These are phyloP conservation scores for Cryptus armator DNA, from an alignment of 2,888 invertebrate species.

Conservation along the genomic window DNA sequence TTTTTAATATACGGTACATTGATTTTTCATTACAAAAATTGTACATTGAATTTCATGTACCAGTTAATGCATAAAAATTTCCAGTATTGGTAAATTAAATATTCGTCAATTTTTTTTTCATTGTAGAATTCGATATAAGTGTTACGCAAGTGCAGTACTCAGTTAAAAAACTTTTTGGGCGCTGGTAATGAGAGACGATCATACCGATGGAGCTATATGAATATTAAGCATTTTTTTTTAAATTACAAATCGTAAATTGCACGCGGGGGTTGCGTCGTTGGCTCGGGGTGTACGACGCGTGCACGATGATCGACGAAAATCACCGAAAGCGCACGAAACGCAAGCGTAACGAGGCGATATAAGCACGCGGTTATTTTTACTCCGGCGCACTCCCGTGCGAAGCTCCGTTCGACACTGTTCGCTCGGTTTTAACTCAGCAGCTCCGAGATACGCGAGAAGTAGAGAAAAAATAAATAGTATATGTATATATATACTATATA, in stretches of 20 bases:
- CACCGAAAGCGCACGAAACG: slow-evolving; percentile 9
- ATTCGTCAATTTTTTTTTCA: too few species aligned
- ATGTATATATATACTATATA: slow-evolving; percentile 16
- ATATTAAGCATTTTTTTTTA: background rate
- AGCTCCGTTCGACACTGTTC: slow-evolving; percentile 36
- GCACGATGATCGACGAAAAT: slow-evolving; percentile 24
- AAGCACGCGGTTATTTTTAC: slow-evolving; percentile 60
- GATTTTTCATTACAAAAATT: too few species aligned
- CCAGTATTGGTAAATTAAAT: too few species aligned
- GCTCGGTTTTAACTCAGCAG: slow-evolving; percentile 31
- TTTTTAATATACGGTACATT: background rate
- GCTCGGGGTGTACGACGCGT: background rate
- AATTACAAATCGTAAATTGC: background rate
- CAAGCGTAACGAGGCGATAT: background rate
- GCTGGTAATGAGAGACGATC: too few species aligned
- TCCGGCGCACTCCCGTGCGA: slow-evolving; percentile 30
- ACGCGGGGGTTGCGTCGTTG: slow-evolving; percentile 16
- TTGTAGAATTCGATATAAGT: too few species aligned
- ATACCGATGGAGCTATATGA: background rate
- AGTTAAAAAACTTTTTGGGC: too few species aligned
- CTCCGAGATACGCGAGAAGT: slow-evolving; percentile 42
- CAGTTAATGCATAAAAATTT: background rate
- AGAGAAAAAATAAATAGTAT: slow-evolving; percentile 23
- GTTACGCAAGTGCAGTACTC: too few species aligned
- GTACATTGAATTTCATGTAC: background rate